Percentiles rank a stretch among this genome's conserved stretches.
phyloP scores from a whole-genome alignment of 2,888 invertebrate species.

The Dichetophora obliterata region DNA sequence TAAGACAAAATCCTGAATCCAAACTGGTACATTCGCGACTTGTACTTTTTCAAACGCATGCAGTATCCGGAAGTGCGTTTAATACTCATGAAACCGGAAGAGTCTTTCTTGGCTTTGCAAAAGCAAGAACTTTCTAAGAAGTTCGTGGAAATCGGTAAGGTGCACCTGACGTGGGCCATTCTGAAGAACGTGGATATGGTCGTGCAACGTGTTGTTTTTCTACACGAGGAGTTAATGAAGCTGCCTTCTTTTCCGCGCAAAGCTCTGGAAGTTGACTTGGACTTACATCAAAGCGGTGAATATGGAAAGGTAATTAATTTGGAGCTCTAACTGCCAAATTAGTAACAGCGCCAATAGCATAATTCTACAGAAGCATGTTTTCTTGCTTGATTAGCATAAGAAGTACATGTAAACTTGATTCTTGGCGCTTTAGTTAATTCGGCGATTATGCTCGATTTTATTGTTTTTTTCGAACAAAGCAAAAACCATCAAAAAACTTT shows the following conservation, averaged over 20 bases:
- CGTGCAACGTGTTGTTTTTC: conserved; percentile 96
- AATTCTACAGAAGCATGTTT: no score
- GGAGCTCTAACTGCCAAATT: no score
- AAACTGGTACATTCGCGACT: conserved; percentile 94
- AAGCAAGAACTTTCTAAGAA: conserved; percentile 92
- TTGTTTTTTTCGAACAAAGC: no score
- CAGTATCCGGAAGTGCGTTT: conserved; percentile 97
- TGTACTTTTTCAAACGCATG: conserved; percentile 95
- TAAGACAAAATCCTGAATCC: conserved; percentile 98
- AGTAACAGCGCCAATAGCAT: no score
- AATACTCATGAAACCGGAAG: conserved; percentile 92
- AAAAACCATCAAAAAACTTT: no score
- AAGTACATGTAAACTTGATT: no score
- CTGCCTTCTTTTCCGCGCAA: conserved; percentile 98
- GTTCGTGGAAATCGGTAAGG: conserved; percentile 98
- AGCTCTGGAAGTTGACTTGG: conserved; percentile 96
- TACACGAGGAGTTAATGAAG: conserved; percentile 99
- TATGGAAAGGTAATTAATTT: conserved; percentile 91
- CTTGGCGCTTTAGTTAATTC: no score
- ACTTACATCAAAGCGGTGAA: conserved; percentile 89
- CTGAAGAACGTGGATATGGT: conserved; percentile 94
- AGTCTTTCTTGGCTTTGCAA: conserved; percentile 90
- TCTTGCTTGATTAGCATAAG: no score
- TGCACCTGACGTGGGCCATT: conserved; percentile 90
- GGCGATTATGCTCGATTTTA: no score